Evolutionary conservation across 2,888 invertebrate species (phyloP).

Genomic region (Agonopterix subpropinquella): DNA sequence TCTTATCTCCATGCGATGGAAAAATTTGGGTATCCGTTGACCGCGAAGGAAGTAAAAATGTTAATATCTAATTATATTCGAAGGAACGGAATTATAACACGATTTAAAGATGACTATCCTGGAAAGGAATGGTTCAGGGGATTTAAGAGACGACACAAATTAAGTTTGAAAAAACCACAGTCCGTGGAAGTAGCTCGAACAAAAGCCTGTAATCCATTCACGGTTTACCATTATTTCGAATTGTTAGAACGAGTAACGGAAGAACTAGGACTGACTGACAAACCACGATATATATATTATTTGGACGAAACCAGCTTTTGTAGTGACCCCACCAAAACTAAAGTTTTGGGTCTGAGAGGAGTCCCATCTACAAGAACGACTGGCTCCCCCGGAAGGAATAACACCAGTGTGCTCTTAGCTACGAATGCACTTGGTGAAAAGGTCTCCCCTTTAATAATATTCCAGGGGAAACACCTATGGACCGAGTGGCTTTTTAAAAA

Average conservation of each 20-base stretch:
- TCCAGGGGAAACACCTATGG: too few relatives aligned
- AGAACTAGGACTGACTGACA: too few relatives aligned
- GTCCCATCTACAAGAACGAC: too few relatives aligned
- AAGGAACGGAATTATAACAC: slow-evolving; percentile 20
- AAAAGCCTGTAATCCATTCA: slow-evolving; percentile 5
- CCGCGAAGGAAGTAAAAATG: slow-evolving; percentile 21
- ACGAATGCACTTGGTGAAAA: too few relatives aligned
- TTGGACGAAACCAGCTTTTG: too few relatives aligned
- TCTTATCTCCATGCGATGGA: slow-evolving; percentile 5
- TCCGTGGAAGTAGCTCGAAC: slow-evolving; percentile 17
- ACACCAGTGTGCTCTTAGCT: too few relatives aligned
- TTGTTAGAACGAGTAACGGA: slow-evolving; percentile 3
- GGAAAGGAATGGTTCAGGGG: slow-evolving; percentile 22
- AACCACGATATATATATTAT: too few relatives aligned
- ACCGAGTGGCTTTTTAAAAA: too few relatives aligned
- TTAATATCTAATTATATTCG: slow-evolving; percentile 20
- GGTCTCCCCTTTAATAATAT: too few relatives aligned
- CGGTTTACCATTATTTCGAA: slow-evolving; percentile 3
- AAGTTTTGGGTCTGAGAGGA: too few relatives aligned
- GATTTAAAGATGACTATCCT: slow-evolving; percentile 23
- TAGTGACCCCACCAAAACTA: too few relatives aligned
- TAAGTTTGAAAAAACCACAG: slow-evolving; percentile 19
- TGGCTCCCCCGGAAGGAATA: too few relatives aligned
- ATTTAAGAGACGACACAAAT: slow-evolving; percentile 15
- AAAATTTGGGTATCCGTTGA: slow-evolving; percentile 23